A percentile compares a stretch with the other conserved stretches of the same genome.
Evolutionary conservation across 1,140 invertebrate genomes (phyloP).

Genomic region (Drosophila athabasca): DNA sequence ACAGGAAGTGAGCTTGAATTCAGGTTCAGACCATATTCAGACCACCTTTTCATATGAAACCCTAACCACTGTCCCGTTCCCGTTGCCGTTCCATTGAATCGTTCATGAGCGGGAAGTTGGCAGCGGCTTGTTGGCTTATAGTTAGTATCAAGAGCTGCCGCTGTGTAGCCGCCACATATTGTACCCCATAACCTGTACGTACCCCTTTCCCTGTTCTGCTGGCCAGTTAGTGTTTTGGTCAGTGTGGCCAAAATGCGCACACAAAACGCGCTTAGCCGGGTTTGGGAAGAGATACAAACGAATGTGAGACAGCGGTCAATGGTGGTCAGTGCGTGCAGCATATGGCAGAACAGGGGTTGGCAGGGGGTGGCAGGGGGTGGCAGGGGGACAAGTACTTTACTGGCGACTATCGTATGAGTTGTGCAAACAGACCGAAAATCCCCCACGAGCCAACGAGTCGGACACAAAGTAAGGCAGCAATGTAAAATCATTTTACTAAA

Average conservation of each 20-base stretch:
- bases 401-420: constrained; percentile 57
- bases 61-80: constrained; percentile 34
- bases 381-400: too few species aligned
- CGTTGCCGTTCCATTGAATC: constrained; percentile 49
- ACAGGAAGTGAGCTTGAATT: not conserved
- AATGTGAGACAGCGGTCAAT: constrained; percentile 45
- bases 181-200: constrained; percentile 9
- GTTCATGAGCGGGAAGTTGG: constrained; percentile 52
- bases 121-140: constrained; percentile 65
- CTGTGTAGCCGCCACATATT: constrained; percentile 3
- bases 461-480: constrained; percentile 27
- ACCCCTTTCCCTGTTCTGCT: constrained; percentile 7
- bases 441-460: constrained; percentile 13
- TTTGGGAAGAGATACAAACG: constrained; percentile 49
- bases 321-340: constrained; percentile 17
- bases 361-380: not conserved
- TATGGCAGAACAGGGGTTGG: not conserved
- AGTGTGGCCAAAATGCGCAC: constrained; percentile 66
- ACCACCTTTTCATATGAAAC: not conserved
- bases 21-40: not conserved
- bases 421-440: constrained; percentile 70
- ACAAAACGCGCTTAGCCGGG: constrained; percentile 56
- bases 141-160: constrained; percentile 50
- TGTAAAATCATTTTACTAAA: too few species aligned
- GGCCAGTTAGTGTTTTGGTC: constrained; percentile 47